Percentiles rank a stretch among this genome's conserved stretches.
phyloP scores from a whole-genome alignment of 2,797 vertebrate genomes.

The Threskiornis aethiopicus region DNA sequence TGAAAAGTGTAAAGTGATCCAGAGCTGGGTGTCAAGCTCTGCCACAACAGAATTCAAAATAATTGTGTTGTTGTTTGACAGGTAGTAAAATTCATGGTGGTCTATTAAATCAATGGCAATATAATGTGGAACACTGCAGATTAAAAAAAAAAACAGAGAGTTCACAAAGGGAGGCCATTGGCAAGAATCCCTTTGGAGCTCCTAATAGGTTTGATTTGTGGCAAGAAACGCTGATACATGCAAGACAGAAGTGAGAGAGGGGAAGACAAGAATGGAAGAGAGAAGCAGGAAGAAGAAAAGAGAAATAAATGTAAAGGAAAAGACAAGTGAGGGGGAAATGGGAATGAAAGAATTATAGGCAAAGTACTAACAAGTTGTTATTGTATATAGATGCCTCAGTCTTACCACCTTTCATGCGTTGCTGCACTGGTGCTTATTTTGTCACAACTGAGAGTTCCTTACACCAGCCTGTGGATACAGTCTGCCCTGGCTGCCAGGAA shows the following conservation, averaged over 20 bases:
- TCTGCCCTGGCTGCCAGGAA: neutral
- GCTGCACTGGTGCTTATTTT: neutral
- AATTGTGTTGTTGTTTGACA: slow-evolving; percentile 67
- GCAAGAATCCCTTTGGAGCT: slow-evolving; percentile 35
- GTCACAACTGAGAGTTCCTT: neutral
- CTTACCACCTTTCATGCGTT: neutral
- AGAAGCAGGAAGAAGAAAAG: neutral
- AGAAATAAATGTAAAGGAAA: neutral
- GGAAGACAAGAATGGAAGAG: neutral
- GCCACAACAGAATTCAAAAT: slow-evolving; percentile 62
- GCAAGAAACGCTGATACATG: slow-evolving; percentile 6
- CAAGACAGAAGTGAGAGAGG: neutral
- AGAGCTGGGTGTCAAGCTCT: slow-evolving; percentile 47
- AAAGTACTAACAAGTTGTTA: neutral
- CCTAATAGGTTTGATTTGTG: slow-evolving; percentile 42
- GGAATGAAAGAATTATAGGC: neutral
- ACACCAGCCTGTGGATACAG: neutral
- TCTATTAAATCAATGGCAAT: slow-evolving; percentile 68
- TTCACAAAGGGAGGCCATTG: slow-evolving; percentile 40
- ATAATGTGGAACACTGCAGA: slow-evolving; percentile 55
- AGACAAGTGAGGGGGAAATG: neutral
- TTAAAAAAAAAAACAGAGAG: slow-evolving; percentile 44
- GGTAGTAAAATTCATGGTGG: slow-evolving; percentile 66
- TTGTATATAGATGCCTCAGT: neutral
- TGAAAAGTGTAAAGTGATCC: slow-evolving; percentile 56